Evolutionary conservation across 2,888 invertebrate species (phyloP).

Genomic region (Himalopsyche tibetana): DNA sequence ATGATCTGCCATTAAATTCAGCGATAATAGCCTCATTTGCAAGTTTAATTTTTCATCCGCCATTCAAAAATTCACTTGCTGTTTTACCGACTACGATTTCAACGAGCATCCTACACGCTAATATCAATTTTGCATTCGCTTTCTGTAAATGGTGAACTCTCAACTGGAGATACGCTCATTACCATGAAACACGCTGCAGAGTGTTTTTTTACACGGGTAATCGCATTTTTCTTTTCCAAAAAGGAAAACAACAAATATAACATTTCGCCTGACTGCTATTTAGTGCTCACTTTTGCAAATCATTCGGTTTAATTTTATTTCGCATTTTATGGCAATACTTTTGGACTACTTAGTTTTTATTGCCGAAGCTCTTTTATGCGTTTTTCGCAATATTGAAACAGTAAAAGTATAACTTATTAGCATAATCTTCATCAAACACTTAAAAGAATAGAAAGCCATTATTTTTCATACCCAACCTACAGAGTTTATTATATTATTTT

Average conservation of each 20-base stretch:
- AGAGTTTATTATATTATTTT: too few relatives aligned
- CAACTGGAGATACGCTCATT: constrained; percentile 26
- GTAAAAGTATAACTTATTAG: too few relatives aligned
- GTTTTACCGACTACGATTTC: constrained; percentile 30
- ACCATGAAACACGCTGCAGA: constrained; percentile 31
- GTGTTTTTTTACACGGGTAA: not conserved
- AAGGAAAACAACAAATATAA: constrained; percentile 26
- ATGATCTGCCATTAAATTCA: constrained; percentile 10
- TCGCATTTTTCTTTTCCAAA: constrained; percentile 19
- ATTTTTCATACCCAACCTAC: too few relatives aligned
- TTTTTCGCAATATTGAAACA: not conserved
- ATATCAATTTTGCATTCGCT: constrained; percentile 34
- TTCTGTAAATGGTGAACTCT: constrained; percentile 30
- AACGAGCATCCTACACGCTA: constrained; percentile 30
- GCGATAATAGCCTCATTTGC: constrained; percentile 27
- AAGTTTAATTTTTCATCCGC: constrained; percentile 12
- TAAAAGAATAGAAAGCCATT: too few relatives aligned
- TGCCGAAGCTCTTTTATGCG: not conserved
- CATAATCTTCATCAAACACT: too few relatives aligned
- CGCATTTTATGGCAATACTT: constrained; percentile 28
- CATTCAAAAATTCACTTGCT: constrained; percentile 30
- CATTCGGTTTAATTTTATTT: constrained; percentile 22
- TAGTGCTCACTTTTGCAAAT: constrained; percentile 31
- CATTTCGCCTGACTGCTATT: constrained; percentile 6
- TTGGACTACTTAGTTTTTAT: not conserved